These are phyloP conservation scores for Linepithema humile DNA, from an alignment of 1,140 invertebrate species.

Conservation along the genomic window DNA sequence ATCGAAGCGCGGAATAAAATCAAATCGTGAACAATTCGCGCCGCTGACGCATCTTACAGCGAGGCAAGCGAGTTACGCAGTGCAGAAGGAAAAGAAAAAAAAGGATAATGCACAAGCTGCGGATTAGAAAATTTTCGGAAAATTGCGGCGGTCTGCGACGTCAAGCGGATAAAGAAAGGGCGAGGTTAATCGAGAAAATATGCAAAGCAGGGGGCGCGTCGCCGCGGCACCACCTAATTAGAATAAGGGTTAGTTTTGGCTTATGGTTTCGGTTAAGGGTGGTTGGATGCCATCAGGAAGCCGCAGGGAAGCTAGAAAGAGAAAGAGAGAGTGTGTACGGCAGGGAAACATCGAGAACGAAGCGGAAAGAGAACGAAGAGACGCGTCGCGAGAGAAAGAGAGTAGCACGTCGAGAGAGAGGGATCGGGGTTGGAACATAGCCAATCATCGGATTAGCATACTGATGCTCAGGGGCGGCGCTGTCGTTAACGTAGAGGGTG, in stretches of 20 bases:
- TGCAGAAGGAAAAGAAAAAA: background rate
- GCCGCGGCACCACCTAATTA: constrained; percentile 80
- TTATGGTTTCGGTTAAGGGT: constrained; percentile 81
- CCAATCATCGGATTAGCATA: constrained; percentile 85
- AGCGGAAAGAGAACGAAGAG: constrained; percentile 50
- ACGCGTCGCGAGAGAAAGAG: constrained; percentile 40
- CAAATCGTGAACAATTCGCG: no score
- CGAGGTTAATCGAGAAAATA: constrained; percentile 80
- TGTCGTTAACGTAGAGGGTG: constrained; percentile 80
- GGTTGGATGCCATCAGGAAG: constrained; percentile 70
- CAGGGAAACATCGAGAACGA: constrained; percentile 30
- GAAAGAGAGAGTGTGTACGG: constrained; percentile 45
- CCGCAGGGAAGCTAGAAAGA: constrained; percentile 60
- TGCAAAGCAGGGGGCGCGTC: constrained; percentile 78
- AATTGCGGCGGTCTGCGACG: constrained; percentile 60
- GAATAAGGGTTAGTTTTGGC: constrained; percentile 83
- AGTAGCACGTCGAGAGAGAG: constrained; percentile 38
- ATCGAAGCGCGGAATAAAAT: no score
- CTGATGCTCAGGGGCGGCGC: constrained; percentile 82
- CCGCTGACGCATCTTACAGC: no score
- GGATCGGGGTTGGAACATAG: constrained; percentile 80
- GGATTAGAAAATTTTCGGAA: constrained; percentile 51
- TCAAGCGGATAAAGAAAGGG: constrained; percentile 72
- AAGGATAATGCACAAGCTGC: background rate
- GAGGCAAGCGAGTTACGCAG: no score